Conservation (phyloP, 1,140 invertebrate genomes). For the Laupala kohalensis region DNA sequence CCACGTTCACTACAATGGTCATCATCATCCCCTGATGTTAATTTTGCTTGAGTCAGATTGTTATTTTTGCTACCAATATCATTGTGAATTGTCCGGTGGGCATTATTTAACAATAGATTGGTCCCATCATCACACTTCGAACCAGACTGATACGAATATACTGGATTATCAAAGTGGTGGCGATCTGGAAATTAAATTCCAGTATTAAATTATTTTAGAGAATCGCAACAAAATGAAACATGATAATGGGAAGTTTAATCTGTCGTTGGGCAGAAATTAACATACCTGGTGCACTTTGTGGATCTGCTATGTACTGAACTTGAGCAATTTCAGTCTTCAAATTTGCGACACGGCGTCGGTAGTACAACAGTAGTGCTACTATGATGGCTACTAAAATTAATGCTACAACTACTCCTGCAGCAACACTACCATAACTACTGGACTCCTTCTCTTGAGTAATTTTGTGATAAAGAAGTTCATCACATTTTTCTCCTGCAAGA, state of each 20-base stretch:
- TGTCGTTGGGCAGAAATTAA: not conserved
- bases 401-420: constrained; percentile 48
- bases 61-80: constrained; percentile 48
- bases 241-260: not conserved
- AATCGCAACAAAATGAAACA: no score
- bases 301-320: constrained; percentile 79
- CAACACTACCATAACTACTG: constrained; percentile 37
- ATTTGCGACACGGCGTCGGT: constrained; percentile 57
- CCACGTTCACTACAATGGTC: constrained; percentile 31
- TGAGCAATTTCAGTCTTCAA: constrained; percentile 75
- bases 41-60: constrained; percentile 40
- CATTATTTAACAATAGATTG: constrained; percentile 37
- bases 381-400: constrained; percentile 51
- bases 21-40: constrained; percentile 34
- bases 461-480: constrained; percentile 27
- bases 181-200: constrained; percentile 43
- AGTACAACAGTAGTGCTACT: constrained; percentile 54
- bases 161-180: constrained; percentile 86
- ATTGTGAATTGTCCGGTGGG: constrained; percentile 38
- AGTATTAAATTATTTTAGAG: not conserved
- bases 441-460: constrained; percentile 28
- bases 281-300: constrained; percentile 45
- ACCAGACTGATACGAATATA: constrained; percentile 65
- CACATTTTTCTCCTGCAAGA: constrained; percentile 34
- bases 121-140: constrained; percentile 19